Evolutionary conservation across 2,888 invertebrate genomes (phyloP), one percentile per base, ranked within the genome.

Genomic region (Periphyllus acericola): DNA sequence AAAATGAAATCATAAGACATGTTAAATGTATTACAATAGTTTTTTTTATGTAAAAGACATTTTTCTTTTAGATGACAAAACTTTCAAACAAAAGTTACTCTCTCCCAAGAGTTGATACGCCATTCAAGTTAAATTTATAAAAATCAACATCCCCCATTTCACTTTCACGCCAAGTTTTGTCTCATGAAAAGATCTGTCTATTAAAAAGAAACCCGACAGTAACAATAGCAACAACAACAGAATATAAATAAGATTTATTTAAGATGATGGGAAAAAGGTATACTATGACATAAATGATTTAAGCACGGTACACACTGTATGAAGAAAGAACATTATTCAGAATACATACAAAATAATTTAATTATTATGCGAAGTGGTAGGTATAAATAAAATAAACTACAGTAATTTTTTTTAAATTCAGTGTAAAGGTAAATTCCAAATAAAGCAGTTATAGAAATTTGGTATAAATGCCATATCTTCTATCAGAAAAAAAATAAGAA

Each of bases 171-270:
- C n/a, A 71, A 83, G 83, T 75, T 83, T 83, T 75, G 75, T 60
- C 36, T 83, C 55, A 3, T 75, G 75, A 83, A 83, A 83, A 75
- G 40, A 75, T 21, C 34, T n/a, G 55, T 60, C 55, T 83, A 55
- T 83, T 66, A 40, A 68, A 55, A 52, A 72, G 34, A 34, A 72
- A 68, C 29, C 40, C 46, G 21, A 81, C 29, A 60, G 34, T 21
- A 66, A 72, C 34, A n/a, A 72, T 25, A 55, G 34, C 25, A 8
- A 83, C 40, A 66, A 75, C 75, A 74, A 40, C 25, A 75, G 60
- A 83, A 75, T 83, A 60, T 75, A 83, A 83, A 83, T 83, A 60
- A 75, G 75, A 75, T 75, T 75, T 83, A 75, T 75, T 83, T 66
- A 29, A 83, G 40, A 66, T 55, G 75, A 60, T 17, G 34, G 34